Percentiles rank a stretch among this genome's conserved stretches.
phyloP scores from a whole-genome alignment of 1,140 invertebrate genomes.

The Ceratoteleas bidentatus region DNA sequence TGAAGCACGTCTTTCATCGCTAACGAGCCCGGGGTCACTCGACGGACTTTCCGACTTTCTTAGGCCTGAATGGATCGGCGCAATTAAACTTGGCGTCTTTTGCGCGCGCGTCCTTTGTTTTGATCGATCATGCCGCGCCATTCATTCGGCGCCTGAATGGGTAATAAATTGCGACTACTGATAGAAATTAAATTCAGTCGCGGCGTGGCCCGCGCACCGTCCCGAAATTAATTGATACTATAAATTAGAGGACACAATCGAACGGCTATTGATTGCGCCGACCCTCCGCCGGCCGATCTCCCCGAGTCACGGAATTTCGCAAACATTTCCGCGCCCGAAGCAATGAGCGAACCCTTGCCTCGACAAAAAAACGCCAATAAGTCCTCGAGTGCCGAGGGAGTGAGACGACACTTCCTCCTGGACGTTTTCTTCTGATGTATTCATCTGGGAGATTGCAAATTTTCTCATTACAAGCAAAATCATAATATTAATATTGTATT shows the following conservation, averaged over 20 bases:
- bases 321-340: slow-evolving; percentile 54
- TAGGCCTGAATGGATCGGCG: slow-evolving; percentile 61
- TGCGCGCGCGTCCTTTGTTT: slow-evolving; percentile 69
- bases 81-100: slow-evolving; percentile 73
- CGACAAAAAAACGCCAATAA: slow-evolving; percentile 45
- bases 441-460: no score
- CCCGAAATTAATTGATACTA: slow-evolving; percentile 80
- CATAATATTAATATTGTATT: no score
- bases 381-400: not conserved
- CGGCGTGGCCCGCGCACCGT: slow-evolving; percentile 58
- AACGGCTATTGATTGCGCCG: slow-evolving; percentile 76
- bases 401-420: no score
- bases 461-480: no score
- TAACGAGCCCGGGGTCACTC: slow-evolving; percentile 14
- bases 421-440: no score
- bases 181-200: slow-evolving; percentile 78
- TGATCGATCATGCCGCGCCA: slow-evolving; percentile 68
- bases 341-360: slow-evolving; percentile 36
- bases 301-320: no score
- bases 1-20: slow-evolving; percentile 15
- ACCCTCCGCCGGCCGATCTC: slow-evolving; percentile 59
- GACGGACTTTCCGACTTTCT: slow-evolving; percentile 37
- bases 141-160: slow-evolving; percentile 68
- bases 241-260: slow-evolving; percentile 80
- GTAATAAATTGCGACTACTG: slow-evolving; percentile 76